Evolutionary conservation across 2,113 vertebrate species (phyloP).

Genomic region (Mesoclemmys tuberculata): DNA sequence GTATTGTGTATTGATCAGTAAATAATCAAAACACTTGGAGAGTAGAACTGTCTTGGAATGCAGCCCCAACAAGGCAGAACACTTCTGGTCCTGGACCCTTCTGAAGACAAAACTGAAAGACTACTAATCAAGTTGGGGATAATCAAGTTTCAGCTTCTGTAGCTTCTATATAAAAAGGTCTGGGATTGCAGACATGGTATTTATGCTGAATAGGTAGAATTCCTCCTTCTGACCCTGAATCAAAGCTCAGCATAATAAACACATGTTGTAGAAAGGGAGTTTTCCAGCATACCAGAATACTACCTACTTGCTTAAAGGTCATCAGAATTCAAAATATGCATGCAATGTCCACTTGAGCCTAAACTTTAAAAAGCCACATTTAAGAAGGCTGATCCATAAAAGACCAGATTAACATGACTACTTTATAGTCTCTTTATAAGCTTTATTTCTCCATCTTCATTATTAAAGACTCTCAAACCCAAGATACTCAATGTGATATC

Average conservation of each 20-base stretch:
- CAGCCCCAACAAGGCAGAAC: constrained; percentile 18
- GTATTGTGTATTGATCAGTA: neutral
- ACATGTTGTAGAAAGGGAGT: neutral
- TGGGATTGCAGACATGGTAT: neutral
- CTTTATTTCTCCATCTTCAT: constrained; percentile 1
- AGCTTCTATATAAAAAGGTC: neutral
- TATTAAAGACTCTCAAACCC: neutral
- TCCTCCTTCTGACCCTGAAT: constrained; percentile 1
- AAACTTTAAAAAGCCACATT: constrained; percentile 4
- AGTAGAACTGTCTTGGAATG: constrained; percentile 17
- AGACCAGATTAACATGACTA: neutral
- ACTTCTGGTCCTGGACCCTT: constrained; percentile 4
- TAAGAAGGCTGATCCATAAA: constrained; percentile 15
- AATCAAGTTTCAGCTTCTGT: neutral
- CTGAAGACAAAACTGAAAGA: neutral
- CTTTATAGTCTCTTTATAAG: neutral
- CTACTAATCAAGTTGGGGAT: neutral
- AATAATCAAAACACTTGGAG: neutral
- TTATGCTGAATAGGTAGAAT: neutral
- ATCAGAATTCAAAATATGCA: neutral
- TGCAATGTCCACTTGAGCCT: neutral
- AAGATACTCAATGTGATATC: neutral
- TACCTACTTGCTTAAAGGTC: neutral
- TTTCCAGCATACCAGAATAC: neutral
- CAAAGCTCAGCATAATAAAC: neutral